Base-by-base conservation (phyloP, 2,113 vertebrate genomes). In the Lamprologus lemairii region DNA sequence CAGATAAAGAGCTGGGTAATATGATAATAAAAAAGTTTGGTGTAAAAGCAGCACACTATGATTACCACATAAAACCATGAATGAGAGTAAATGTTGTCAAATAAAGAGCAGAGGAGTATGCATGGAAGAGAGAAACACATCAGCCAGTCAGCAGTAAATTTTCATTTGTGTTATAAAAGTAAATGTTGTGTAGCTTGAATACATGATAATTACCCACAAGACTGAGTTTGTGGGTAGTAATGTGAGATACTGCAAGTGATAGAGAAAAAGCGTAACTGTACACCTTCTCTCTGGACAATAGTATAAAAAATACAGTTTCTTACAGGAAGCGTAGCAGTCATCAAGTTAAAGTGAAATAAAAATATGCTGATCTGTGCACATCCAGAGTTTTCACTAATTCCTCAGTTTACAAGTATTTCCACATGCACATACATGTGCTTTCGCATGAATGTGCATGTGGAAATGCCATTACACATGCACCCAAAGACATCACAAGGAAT, bases 111-210 rank as follows among this genome's bases (percentile, higher is more conserved):
- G 73, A 31, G 5, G 47, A 49, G 55, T 33, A 49, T 73, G 58
- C 2, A 80, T 80, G 16, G 47, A 81, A 82, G 40, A 23, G 68
- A 37, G 71, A 90, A 89, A 90, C 28, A 79, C 54, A 54, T 2
- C 12, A 28, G 7, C 28, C 57, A 85, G 21, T 54, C 65, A 80
- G n/a, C 33, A 57, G 3, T 86, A 73, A 14, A 85, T 65, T 78
- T 31, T 28, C 4, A 17, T 53, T 63, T 53, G 26, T 40, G 54
- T 35, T 60, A 31, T 83, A 53, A 57, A 89, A 7, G 65, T 88
- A 82, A 90, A 83, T 78, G 75, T 73, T 28, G 51, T 87, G 88
- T 89, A 87, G n/a, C 75, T 37, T 80, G 31, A 88, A 89, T 79
- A 55, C 54, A 86, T 86, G 2, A 57, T 79, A 85, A 90, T 90